phyloP scores from a whole-genome alignment of 2,888 invertebrate species.

The Zeuzera pyrina region DNA sequence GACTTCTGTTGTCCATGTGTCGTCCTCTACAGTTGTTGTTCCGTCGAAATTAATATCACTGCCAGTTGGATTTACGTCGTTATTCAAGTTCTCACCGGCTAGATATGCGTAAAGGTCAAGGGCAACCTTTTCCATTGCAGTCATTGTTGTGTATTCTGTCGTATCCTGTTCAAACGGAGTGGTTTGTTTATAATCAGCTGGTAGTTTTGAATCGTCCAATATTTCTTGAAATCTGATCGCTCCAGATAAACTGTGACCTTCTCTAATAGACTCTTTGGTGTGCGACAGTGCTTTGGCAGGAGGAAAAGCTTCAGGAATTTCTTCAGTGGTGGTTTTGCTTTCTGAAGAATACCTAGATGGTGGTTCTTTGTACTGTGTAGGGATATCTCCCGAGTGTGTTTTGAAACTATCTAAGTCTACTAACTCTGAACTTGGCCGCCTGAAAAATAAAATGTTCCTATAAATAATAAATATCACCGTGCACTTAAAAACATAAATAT shows the following conservation, averaged over 20 bases:
- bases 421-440: constrained; percentile 84
- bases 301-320: constrained; percentile 64
- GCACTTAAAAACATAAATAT: not conserved
- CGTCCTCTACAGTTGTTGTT: constrained; percentile 47
- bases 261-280: constrained; percentile 43
- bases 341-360: constrained; percentile 60
- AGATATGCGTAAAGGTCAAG: constrained; percentile 87
- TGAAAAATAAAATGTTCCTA: constrained; percentile 28
- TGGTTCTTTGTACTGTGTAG: constrained; percentile 66
- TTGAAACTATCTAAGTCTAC: constrained; percentile 89
- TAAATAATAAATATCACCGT: not conserved
- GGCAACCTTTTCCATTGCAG: constrained; percentile 86
- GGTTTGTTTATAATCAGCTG: constrained; percentile 51
- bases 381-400: constrained; percentile 76
- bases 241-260: constrained; percentile 54
- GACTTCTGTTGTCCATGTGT: constrained; percentile 57
- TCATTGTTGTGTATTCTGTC: constrained; percentile 77
- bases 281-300: constrained; percentile 37
- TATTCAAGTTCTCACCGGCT: constrained; percentile 76
- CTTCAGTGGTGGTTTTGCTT: constrained; percentile 68
- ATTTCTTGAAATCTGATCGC: constrained; percentile 54
- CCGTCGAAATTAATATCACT: constrained; percentile 46
- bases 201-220: constrained; percentile 54
- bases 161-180: constrained; percentile 58
- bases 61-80: constrained; percentile 60